These are phyloP conservation scores for Pyxicephalus adspersus DNA, from an alignment of 2,113 vertebrate genomes.

Conservation along the genomic window DNA sequence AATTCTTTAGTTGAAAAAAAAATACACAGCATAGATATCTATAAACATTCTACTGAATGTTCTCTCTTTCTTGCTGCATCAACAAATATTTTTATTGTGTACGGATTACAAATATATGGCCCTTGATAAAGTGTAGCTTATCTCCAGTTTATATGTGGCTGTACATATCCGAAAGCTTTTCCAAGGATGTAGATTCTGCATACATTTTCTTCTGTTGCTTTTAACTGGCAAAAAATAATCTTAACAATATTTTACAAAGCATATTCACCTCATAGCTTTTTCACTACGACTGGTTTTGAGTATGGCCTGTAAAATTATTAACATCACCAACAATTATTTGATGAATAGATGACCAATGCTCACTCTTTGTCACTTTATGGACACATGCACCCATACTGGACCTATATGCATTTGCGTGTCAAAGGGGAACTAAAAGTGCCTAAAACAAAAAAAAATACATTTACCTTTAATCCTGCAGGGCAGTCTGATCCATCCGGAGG, in stretches of 20 bases:
- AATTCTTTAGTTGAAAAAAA: background rate
- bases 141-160: slow-evolving; percentile 19
- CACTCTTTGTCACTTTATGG: too few species aligned
- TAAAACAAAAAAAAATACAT: too few species aligned
- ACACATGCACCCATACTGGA: too few species aligned
- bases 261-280: background rate
- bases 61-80: background rate
- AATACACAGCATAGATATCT: background rate
- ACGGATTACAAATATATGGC: slow-evolving; percentile 33
- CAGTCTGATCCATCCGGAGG: too few species aligned
- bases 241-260: background rate
- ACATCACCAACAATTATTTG: too few species aligned
- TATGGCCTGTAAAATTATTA: too few species aligned
- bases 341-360: too few species aligned
- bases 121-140: background rate
- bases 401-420: too few species aligned
- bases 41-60: background rate
- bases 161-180: slow-evolving; percentile 15
- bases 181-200: background rate
- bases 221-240: slow-evolving; percentile 19
- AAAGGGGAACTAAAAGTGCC: too few species aligned
- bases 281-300: background rate
- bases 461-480: too few species aligned
- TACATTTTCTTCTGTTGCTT: background rate
- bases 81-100: slow-evolving; percentile 31